Base-by-base conservation (phyloP, 2,888 invertebrate species). In the Pheosia gnoma region DNA sequence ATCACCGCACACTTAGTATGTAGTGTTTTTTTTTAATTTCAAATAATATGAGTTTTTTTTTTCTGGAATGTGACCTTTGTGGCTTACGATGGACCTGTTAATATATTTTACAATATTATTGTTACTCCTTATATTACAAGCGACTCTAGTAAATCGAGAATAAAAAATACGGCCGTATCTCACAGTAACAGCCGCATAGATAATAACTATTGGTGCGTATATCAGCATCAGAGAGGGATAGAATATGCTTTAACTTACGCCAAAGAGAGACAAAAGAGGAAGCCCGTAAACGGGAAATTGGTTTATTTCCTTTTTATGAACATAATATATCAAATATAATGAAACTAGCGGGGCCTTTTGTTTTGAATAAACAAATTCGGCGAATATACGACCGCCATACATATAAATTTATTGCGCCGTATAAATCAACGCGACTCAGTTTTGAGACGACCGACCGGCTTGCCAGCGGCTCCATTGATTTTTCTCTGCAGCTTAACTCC, bases 241-340 rank as follows among this genome's bases (percentile, higher is more conserved):
- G 57, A 51, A 68, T 62, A 65, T 47, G 61, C 13, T n/a, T 61
- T 49, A 9, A 36, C 5, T 51, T 11, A 52, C 37, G 52, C n/a
- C 38, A 59, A 59, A 70, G 58, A 59, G 67, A 63, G 68, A 70
- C 51, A 64, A 59, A 71, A 56, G 63, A 71, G 59, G 60, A 61
- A 72, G 64, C 65, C 66, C 63, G 60, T 70, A 70, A 77, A 73
- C 74, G 67, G 65, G 62, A 60, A 66, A 68, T 68, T 77, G 76
- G 72, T 76, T 78, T 78, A 75, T 76, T 62, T 69, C 65, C 70
- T 72, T 76, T 82, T 81, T 78, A 80, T 82, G 79, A 81, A 80
- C 67, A 72, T 71, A 73, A 78, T 80, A 77, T 77, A 81, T 82
- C 76, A 78, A 71, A 60, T 59, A 71, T 67, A 77, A 80, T 80